These are phyloP conservation scores for Cenopis cana DNA, from an alignment of 2,888 invertebrate genomes.

Conservation along the genomic window DNA sequence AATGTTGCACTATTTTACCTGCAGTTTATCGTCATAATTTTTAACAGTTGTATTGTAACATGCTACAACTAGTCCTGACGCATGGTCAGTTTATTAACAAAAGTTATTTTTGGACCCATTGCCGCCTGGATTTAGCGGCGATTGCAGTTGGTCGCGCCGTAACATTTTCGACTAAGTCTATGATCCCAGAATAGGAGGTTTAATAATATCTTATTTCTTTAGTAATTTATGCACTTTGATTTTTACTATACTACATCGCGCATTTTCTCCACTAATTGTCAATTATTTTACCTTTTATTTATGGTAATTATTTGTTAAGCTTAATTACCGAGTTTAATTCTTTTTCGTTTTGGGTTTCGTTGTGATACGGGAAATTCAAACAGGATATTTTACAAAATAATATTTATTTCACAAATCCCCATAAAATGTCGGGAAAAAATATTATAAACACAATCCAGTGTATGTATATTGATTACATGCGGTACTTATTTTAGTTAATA, in stretches of 20 bases:
- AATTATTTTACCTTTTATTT: background rate
- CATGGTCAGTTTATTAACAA: constrained; percentile 52
- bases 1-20: background rate
- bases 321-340: too few species aligned
- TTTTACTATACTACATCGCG: background rate
- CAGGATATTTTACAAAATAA: constrained; percentile 48
- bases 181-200: too few species aligned
- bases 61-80: constrained; percentile 52
- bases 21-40: constrained; percentile 34
- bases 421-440: constrained; percentile 60
- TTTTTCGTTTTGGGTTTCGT: background rate
- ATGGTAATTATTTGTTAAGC: background rate
- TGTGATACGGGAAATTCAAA: constrained; percentile 10
- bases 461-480: constrained; percentile 72
- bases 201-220: background rate
- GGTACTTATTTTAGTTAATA: constrained; percentile 62
- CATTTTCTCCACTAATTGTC: background rate
- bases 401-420: constrained; percentile 53
- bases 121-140: constrained; percentile 58
- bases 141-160: constrained; percentile 9
- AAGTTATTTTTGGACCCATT: constrained; percentile 71
- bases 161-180: background rate
- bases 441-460: constrained; percentile 76
- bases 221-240: background rate
- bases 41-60: constrained; percentile 48